Evolutionary conservation across 2,113 vertebrate genomes (phyloP).

Genomic region (Columba janthina): DNA sequence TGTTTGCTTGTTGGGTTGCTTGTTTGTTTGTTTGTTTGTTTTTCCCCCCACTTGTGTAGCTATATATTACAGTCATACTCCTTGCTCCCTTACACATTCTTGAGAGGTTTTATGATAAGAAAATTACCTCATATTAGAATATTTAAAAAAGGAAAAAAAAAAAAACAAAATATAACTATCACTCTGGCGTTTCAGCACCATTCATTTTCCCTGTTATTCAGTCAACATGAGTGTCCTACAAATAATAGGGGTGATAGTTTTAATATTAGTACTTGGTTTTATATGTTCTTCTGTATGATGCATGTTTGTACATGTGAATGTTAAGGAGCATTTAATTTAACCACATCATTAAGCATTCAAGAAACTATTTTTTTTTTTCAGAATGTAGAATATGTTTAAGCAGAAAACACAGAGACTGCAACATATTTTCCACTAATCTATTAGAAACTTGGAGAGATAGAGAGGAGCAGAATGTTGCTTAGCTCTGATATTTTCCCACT

Average conservation of each 20-base stretch:
- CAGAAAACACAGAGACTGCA: not conserved
- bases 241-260: not conserved
- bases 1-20: not conserved
- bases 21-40: not conserved
- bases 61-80: not conserved
- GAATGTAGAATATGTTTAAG: not conserved
- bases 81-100: not conserved
- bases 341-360: not conserved
- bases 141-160: not conserved
- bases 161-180: not conserved
- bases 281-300: not conserved
- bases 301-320: not conserved
- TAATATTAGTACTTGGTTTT: not conserved
- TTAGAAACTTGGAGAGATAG: not conserved
- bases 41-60: too few species aligned
- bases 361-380: not conserved
- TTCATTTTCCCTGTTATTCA: not conserved
- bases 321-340: not conserved
- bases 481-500: not conserved
- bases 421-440: not conserved
- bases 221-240: not conserved
- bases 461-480: not conserved
- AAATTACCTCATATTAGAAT: not conserved
- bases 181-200: not conserved
- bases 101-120: not conserved